A percentile compares a stretch with the other conserved stretches of the same genome.
phyloP scores from a whole-genome alignment of 2,113 vertebrate species.

The Physeter macrocephalus region DNA sequence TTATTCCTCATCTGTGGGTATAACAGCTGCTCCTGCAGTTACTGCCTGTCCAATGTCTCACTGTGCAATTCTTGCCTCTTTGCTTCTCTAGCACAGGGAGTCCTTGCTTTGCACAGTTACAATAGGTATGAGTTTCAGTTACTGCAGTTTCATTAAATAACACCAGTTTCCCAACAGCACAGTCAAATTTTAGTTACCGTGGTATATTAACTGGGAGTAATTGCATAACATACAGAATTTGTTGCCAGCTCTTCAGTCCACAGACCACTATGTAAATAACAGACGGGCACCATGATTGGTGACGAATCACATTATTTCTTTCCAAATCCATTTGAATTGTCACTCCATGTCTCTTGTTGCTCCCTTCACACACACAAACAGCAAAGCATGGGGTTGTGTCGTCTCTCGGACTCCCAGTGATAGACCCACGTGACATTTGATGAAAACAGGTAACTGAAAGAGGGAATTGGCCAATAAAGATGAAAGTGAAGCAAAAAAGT shows the following conservation, averaged over 20 bases:
- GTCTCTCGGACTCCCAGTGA: not conserved
- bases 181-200: not conserved
- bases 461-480: not conserved
- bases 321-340: not conserved
- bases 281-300: not conserved
- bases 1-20: not conserved
- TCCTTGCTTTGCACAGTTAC: not conserved
- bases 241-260: not conserved
- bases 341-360: not conserved
- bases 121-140: not conserved
- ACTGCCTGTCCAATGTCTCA: not conserved
- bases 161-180: not conserved
- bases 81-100: not conserved
- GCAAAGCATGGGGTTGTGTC: not conserved
- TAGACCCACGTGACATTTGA: not conserved
- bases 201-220: not conserved
- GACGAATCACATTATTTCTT: not conserved
- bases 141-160: not conserved
- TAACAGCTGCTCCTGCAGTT: not conserved
- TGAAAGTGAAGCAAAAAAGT: not conserved
- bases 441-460: not conserved
- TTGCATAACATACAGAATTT: not conserved
- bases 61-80: not conserved
- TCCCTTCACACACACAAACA: not conserved
- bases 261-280: not conserved